phyloP scores from a whole-genome alignment of 2,797 vertebrate genomes.

The Diglossa cyanea region DNA sequence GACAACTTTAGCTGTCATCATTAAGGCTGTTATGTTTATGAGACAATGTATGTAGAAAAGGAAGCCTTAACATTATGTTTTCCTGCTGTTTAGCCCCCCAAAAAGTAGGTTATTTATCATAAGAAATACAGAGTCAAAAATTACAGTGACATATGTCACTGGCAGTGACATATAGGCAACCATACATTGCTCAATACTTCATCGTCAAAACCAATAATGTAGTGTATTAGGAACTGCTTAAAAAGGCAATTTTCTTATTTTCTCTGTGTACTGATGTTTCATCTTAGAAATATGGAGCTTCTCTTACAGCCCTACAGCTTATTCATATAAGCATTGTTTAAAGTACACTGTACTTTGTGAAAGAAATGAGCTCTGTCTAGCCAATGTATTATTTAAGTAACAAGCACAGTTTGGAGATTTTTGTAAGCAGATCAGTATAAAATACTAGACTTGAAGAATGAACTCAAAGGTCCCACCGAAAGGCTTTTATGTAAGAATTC shows the following conservation, averaged over 20 bases:
- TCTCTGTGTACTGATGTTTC: neutral
- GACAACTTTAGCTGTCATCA: neutral
- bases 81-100: neutral
- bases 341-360: neutral
- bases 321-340: neutral
- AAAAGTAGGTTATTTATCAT: neutral
- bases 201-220: neutral
- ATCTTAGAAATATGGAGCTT: neutral
- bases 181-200: neutral
- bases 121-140: neutral
- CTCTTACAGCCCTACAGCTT: neutral
- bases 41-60: neutral
- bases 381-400: neutral
- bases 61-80: neutral
- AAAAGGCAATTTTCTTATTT: neutral
- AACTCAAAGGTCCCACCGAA: neutral
- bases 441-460: neutral
- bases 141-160: neutral
- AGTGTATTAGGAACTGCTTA: neutral
- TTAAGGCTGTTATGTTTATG: neutral
- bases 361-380: neutral
- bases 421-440: neutral
- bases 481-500: neutral
- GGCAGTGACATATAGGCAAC: neutral
- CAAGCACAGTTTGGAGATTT: neutral